These are phyloP conservation scores for Synanthedon andrenaeformis DNA, from an alignment of 2,888 invertebrate species.

Conservation along the genomic window DNA sequence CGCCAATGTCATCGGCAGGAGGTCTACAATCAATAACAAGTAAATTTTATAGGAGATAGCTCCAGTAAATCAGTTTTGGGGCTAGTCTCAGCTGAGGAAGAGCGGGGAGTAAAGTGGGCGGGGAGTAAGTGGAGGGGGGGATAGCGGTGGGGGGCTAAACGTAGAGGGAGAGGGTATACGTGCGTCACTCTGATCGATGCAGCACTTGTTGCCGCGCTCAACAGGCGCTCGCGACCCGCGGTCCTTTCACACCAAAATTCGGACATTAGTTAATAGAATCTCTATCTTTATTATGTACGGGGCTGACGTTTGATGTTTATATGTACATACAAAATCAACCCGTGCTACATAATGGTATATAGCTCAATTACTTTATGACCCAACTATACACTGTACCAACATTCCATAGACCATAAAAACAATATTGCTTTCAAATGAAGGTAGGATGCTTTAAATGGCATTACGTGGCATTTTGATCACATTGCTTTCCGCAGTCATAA, in stretches of 20 bases:
- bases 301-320: not conserved
- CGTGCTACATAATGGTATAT: no score
- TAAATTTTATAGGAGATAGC: slow-evolving; percentile 24
- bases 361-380: no score
- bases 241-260: slow-evolving; percentile 1
- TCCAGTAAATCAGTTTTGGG: slow-evolving; percentile 34
- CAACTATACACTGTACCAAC: no score
- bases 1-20: not conserved
- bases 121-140: slow-evolving; percentile 11
- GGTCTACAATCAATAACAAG: slow-evolving; percentile 9
- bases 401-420: no score
- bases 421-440: no score
- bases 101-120: slow-evolving; percentile 14
- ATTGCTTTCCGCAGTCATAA: no score
- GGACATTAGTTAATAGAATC: slow-evolving; percentile 3
- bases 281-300: not conserved
- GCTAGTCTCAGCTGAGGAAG: slow-evolving; percentile 12
- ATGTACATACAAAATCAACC: no score
- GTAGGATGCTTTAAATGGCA: no score
- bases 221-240: slow-evolving; percentile 34
- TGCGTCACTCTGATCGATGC: slow-evolving; percentile 62
- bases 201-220: slow-evolving; percentile 63
- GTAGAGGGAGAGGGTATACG: slow-evolving; percentile 20
- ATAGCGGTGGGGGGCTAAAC: slow-evolving; percentile 4
- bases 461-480: no score